These are phyloP conservation scores for Thalassarche chlororhynchos DNA, from an alignment of 2,113 vertebrate species.

Conservation along the genomic window DNA sequence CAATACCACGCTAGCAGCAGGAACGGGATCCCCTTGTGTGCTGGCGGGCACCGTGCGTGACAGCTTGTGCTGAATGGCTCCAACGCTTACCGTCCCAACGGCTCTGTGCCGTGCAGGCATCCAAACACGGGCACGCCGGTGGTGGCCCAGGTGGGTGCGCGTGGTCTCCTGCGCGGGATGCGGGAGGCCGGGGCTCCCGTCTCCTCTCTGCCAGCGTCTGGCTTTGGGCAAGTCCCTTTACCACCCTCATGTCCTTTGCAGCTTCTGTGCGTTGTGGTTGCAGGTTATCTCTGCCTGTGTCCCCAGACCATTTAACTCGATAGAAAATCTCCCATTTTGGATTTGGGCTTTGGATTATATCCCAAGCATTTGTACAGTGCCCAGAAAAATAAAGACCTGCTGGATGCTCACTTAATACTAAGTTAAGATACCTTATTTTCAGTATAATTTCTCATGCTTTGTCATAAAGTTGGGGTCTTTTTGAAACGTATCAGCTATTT, in stretches of 20 bases:
- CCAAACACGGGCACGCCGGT: accelerated
- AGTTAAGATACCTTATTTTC: neutral
- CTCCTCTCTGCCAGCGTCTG: neutral
- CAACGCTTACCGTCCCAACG: neutral
- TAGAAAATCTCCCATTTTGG: neutral
- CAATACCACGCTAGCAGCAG: neutral
- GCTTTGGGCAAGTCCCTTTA: neutral
- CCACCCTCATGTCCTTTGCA: accelerated
- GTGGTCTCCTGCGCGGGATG: accelerated
- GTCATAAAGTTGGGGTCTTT: neutral
- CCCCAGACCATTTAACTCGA: neutral
- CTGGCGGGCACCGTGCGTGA: accelerated
- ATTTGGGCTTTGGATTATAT: neutral
- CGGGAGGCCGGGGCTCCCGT: accelerated
- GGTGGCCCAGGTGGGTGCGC: accelerated
- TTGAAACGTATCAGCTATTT: neutral
- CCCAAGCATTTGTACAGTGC: neutral
- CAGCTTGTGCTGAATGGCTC: neutral
- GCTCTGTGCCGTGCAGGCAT: neutral
- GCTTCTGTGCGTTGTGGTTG: neutral
- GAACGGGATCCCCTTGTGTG: neutral
- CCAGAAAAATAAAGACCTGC: neutral
- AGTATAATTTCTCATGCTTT: neutral
- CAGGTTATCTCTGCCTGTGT: neutral
- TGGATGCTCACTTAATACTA: neutral